Conservation (phyloP, 2,888 invertebrate species). For the Melieria omissa region DNA sequence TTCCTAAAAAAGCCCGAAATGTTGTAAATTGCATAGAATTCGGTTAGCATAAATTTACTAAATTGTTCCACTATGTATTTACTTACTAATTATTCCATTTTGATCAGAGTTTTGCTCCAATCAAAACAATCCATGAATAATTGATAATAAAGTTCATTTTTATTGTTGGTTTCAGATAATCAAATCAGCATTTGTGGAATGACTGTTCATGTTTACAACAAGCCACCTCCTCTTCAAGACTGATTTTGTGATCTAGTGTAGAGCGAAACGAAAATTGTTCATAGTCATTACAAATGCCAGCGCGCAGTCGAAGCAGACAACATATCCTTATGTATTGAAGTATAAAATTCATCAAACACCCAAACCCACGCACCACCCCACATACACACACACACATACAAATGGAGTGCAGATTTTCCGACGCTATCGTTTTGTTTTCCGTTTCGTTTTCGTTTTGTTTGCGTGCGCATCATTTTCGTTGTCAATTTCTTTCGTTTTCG, state of each 20-base stretch:
- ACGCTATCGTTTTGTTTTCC: conserved; percentile 46
- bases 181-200: not conserved
- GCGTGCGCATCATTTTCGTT: conserved; percentile 39
- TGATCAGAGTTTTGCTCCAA: conserved; percentile 35
- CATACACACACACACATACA: conserved; percentile 22
- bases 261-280: conserved; percentile 12
- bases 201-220: conserved; percentile 2
- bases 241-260: conserved; percentile 37
- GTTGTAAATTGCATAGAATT: too few relatives aligned
- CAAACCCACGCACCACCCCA: too few relatives aligned
- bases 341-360: too few relatives aligned
- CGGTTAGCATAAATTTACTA: too few relatives aligned
- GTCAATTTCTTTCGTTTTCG: conserved; percentile 27
- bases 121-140: conserved; percentile 22
- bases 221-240: conserved; percentile 38
- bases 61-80: too few relatives aligned
- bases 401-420: conserved; percentile 52
- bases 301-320: not conserved
- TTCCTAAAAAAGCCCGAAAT: too few relatives aligned
- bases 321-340: not conserved
- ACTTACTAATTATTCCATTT: not conserved
- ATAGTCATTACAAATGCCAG: not conserved
- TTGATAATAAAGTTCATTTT: not conserved
- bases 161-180: conserved; percentile 4
- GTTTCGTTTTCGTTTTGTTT: conserved; percentile 38